Base-by-base conservation (phyloP, 2,888 invertebrate genomes). In the Nipponacmea schrenckii region DNA sequence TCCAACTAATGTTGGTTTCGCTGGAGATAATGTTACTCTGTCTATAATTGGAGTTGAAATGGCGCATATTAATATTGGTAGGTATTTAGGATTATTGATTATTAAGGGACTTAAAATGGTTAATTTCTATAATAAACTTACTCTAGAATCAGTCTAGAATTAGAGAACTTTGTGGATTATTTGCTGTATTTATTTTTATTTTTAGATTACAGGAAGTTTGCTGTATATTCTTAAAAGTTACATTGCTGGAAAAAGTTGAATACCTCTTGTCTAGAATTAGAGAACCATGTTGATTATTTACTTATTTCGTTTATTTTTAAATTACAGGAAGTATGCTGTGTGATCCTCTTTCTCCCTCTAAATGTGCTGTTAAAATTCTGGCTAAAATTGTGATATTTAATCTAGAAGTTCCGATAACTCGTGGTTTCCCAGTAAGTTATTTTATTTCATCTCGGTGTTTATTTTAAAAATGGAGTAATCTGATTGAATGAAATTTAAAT, bases 361-460 rank as follows among this genome's bases (percentile, higher is more conserved):
- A 94, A 27, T 92, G 95, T 3, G 93, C 94, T 0, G 92, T 92
- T 8, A 92, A 93, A 77, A 95, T 98, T 87, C 93, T 95, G 89
- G 97, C 96, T 5, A 93, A 97, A 83, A 78, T 89, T 64, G 93
- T 98, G 77, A 93, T 97, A n/a, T 98, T 99, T 87, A 96, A 96
- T 82, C 92, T 97, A 0, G 93, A 93, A 79, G 92, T 95, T 50
- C 97, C 98, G 0, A 94, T 98, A 17, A 97, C 95, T 0, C 95
- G 93, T 90, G 97, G 97, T 12, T 94, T 92, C 87, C 94, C 95
- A 24, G 94, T 96, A 83, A 89, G 90, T 68, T 79, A 4, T 50
- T 50, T 50, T 31, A 31, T 31, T 31, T 5, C 31, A 31, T 3
- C 5, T 3, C 5, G 5, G 31, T 31, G 31, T 31, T 31, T n/a